Evolutionary conservation across 2,797 vertebrate genomes (phyloP).

Genomic region (Trematocara caparti): DNA sequence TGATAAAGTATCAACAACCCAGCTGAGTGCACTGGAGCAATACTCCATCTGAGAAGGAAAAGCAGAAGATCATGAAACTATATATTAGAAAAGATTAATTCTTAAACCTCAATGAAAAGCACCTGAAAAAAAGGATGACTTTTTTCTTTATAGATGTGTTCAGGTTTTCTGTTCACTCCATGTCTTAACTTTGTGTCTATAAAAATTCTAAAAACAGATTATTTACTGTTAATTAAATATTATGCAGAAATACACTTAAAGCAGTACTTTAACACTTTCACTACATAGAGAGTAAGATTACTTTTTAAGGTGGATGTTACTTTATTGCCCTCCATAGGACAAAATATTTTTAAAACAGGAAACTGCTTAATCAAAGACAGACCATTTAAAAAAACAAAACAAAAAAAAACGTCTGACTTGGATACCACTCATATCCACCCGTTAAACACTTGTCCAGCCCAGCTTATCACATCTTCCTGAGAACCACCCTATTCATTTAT

Average conservation of each 20-base stretch:
- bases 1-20: conserved; percentile 83
- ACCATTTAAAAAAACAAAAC: neutral
- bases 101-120: neutral
- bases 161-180: neutral
- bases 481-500: neutral
- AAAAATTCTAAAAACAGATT: neutral
- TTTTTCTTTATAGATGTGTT: neutral
- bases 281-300: neutral
- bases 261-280: neutral
- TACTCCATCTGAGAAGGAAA: conserved; percentile 78
- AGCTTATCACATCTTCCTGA: neutral
- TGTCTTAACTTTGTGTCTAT: neutral
- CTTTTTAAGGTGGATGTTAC: neutral
- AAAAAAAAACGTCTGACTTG: accelerated
- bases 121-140: neutral
- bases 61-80: neutral
- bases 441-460: neutral
- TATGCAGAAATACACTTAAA: neutral
- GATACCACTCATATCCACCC: neutral
- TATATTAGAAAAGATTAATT: neutral
- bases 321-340: neutral
- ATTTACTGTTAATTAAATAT: neutral
- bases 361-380: neutral
- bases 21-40: conserved; percentile 79
- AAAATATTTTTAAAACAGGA: neutral